Conservation (phyloP, 2,113 vertebrate species). For the Ovibos moschatus region DNA sequence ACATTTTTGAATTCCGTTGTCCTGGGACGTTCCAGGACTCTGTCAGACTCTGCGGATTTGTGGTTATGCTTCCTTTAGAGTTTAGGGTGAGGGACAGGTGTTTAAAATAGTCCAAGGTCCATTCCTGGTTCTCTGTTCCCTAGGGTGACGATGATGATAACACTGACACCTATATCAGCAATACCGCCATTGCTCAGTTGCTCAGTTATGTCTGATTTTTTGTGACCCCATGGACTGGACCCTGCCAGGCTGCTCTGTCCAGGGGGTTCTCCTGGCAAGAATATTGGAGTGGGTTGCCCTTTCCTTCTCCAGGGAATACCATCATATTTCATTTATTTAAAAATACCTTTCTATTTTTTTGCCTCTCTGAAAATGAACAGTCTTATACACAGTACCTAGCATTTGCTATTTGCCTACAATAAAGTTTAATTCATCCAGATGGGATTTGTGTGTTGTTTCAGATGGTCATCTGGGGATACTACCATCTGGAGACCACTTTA, state of each 20-base stretch:
- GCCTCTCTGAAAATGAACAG: neutral
- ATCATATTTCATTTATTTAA: neutral
- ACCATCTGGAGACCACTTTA: neutral
- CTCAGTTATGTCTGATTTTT: neutral
- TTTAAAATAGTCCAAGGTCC: neutral
- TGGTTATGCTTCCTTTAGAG: neutral
- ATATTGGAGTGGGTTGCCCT: neutral
- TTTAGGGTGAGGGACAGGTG: neutral
- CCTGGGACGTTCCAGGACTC: neutral
- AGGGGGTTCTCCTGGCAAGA: neutral
- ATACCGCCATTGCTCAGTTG: rapidly evolving
- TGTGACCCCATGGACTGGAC: neutral
- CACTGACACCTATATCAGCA: rapidly evolving
- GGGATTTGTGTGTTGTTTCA: neutral
- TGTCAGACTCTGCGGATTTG: neutral
- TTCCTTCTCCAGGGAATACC: neutral
- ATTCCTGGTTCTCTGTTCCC: neutral
- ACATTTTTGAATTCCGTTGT: neutral
- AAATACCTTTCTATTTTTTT: neutral
- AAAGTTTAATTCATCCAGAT: neutral
- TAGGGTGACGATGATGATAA: neutral
- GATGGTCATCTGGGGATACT: neutral
- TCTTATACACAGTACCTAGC: neutral
- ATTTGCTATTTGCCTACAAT: neutral
- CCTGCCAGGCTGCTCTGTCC: neutral